Percentiles rank a stretch among this genome's conserved stretches.
These are phyloP conservation scores for Anticlea derivata DNA, from an alignment of 2,888 invertebrate species.

Conservation along the genomic window DNA sequence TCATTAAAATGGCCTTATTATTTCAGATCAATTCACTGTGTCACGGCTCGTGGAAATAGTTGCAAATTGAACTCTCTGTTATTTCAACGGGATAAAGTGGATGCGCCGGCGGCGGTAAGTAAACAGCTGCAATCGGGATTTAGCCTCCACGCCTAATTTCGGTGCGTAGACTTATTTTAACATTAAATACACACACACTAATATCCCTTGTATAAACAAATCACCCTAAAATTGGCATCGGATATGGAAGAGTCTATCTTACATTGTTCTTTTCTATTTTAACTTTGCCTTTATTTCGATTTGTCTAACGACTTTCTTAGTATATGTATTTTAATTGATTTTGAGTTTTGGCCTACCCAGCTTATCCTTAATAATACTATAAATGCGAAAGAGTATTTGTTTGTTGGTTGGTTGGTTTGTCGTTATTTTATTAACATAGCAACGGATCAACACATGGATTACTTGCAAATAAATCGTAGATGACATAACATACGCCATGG, in stretches of 20 bases:
- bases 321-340: too few species aligned
- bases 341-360: too few species aligned
- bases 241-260: conserved; percentile 56
- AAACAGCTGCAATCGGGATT: conserved; percentile 80
- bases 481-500: too few species aligned
- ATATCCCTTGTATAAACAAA: conserved; percentile 80
- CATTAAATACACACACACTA: conserved; percentile 80
- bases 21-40: conserved; percentile 5
- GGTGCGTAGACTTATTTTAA: conserved; percentile 81
- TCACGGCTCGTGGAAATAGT: conserved; percentile 21
- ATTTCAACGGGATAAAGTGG: conserved; percentile 30
- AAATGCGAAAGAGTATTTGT: too few species aligned
- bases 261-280: conserved; percentile 22
- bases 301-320: conserved; percentile 3
- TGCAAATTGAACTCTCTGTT: conserved; percentile 25
- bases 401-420: too few species aligned
- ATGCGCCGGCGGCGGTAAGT: conserved; percentile 40
- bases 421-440: too few species aligned
- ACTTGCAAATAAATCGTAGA: too few species aligned
- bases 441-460: too few species aligned
- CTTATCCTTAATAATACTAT: too few species aligned
- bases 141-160: conserved; percentile 80
- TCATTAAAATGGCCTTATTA: conserved; percentile 4
- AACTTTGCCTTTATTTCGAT: conserved; percentile 18
- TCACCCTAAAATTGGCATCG: conserved; percentile 70